A percentile compares a stretch with the other conserved stretches of the same genome.
Conservation (phyloP, 2,797 vertebrate species). For the Acrossocheilus fasciatus region DNA sequence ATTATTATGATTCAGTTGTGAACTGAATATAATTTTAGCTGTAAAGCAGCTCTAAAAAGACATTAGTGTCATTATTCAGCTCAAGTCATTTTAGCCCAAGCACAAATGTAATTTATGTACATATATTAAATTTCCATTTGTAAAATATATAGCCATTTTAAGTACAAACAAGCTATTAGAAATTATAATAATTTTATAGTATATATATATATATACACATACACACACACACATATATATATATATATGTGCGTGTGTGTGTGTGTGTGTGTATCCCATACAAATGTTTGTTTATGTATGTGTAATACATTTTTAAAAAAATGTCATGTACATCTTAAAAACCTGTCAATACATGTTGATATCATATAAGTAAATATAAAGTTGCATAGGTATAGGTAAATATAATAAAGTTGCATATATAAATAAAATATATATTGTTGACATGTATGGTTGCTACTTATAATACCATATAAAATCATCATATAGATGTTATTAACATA, state of each 20-base stretch:
- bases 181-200: neutral
- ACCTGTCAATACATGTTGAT: neutral
- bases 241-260: too few species aligned
- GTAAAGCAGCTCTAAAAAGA: neutral
- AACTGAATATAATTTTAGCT: neutral
- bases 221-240: too few species aligned
- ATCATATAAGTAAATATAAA: neutral
- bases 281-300: neutral
- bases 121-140: neutral
- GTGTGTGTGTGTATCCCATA: neutral
- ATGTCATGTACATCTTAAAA: neutral
- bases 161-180: neutral
- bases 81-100: neutral
- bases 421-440: too few species aligned
- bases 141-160: neutral
- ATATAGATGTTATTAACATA: neutral
- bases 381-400: neutral
- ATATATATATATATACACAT: neutral
- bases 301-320: neutral
- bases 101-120: neutral
- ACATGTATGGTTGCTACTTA: too few species aligned
- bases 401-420: neutral
- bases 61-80: neutral
- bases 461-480: neutral
- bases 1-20: neutral